Evolutionary conservation across 2,113 vertebrate species (phyloP), one percentile per base, ranked within the genome.

Genomic region (Vimba vimba): DNA sequence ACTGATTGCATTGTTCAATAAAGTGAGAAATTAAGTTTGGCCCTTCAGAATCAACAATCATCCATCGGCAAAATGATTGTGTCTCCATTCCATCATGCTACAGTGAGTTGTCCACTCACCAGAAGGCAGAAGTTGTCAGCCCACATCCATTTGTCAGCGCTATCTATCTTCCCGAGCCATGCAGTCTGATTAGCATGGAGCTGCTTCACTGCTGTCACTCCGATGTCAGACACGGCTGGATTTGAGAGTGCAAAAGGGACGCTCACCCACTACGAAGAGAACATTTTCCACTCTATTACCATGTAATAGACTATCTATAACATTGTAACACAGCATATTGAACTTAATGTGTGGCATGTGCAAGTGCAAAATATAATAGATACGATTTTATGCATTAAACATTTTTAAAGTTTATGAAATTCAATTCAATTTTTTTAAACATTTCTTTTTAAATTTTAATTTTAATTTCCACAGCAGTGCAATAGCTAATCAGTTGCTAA

Each of bases 221-320:
- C 94, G 66, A 99, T 99, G 94, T 99, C 96, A 5, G 96, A 93
- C 87, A 99, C 98, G 55, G 97, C 98, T 69, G 96, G 94, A 89
- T 99, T 96, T 83, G 92, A 95, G 94, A 99, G 89, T 0, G 98
- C 98, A 76, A 99, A 99, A 10, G 98, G 98, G 43, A 99, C 96
- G 0, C 97, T 98, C 93, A 99, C 94, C 98, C 98, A 99, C 98
- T 99, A 93, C n/a, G 68, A 23, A 78, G 6, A 47, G 27, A 39
- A 79, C 64, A 77, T 17, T 73, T 47, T 69, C 11, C 27, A 9
- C 55, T 81, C 30, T 64, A 47, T 82, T 77, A 76, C 27, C 15
- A 60, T 21, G 25, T 75, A 33, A 75, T 39, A 39, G 13, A 71
- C 43, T n/a, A 27, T 80, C 6, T 52, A 47, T 52, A n/a, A 62